Evolutionary conservation across 1,140 invertebrate species (phyloP).

Genomic region (Megathymus violae): DNA sequence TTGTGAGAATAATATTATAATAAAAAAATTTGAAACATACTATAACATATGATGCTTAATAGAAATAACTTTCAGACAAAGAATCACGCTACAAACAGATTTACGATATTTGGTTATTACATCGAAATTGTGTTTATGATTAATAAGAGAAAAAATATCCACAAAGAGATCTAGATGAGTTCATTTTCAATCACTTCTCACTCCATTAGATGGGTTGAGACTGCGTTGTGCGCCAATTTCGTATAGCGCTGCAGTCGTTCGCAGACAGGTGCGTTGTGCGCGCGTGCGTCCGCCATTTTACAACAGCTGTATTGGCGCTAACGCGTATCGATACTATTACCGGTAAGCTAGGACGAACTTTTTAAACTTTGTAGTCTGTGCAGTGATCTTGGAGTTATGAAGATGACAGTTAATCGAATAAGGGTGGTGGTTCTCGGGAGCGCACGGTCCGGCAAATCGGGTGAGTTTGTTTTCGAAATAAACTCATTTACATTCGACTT

Average conservation of each 20-base stretch:
- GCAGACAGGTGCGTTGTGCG: conserved; percentile 75
- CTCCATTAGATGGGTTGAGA: conserved; percentile 52
- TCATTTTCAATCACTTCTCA: conserved; percentile 50
- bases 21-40: no score
- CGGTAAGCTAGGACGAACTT: conserved; percentile 47
- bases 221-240: conserved; percentile 71
- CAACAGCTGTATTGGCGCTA: conserved; percentile 64
- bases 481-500: conserved; percentile 28
- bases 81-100: background rate
- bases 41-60: no score
- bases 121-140: background rate
- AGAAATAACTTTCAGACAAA: background rate
- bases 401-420: conserved; percentile 86
- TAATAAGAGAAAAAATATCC: background rate
- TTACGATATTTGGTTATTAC: background rate
- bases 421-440: conserved; percentile 88
- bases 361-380: conserved; percentile 52
- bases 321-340: conserved; percentile 44
- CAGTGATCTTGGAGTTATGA: conserved; percentile 69
- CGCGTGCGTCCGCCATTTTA: conserved; percentile 69
- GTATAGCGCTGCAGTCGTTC: conserved; percentile 73
- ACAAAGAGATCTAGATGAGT: conserved; percentile 21
- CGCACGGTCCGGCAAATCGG: conserved; percentile 88
- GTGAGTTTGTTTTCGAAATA: conserved; percentile 58
- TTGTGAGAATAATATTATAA: no score